These are phyloP conservation scores for Pardalotus punctatus DNA, from an alignment of 2,113 vertebrate genomes.

Conservation along the genomic window DNA sequence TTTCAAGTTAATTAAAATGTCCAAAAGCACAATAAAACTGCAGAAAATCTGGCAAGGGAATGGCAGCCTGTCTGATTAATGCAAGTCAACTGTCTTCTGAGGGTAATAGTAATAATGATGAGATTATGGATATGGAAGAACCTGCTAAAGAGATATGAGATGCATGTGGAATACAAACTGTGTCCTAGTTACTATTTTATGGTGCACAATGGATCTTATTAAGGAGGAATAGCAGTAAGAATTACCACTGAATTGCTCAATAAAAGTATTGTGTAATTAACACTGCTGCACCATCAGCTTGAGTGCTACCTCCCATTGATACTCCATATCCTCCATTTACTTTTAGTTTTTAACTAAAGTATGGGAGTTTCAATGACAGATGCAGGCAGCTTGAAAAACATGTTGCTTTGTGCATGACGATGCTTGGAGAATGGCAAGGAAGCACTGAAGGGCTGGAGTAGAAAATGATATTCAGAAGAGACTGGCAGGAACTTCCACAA, in stretches of 20 bases:
- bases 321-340: slow-evolving; percentile 66
- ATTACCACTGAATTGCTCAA: slow-evolving; percentile 79
- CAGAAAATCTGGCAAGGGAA: slow-evolving; percentile 81
- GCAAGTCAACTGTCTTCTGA: slow-evolving; percentile 80
- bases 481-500: not conserved
- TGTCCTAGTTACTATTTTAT: slow-evolving; percentile 80
- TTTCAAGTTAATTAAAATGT: slow-evolving; percentile 86
- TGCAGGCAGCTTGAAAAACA: slow-evolving; percentile 46
- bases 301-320: slow-evolving; percentile 72
- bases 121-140: slow-evolving; percentile 81
- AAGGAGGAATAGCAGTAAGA: slow-evolving; percentile 78
- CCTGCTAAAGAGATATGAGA: slow-evolving; percentile 78
- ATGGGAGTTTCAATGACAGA: slow-evolving; percentile 19
- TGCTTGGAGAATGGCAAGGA: not conserved
- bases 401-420: not conserved
- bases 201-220: slow-evolving; percentile 84
- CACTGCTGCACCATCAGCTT: slow-evolving; percentile 74
- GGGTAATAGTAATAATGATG: slow-evolving; percentile 83
- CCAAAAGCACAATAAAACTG: slow-evolving; percentile 84
- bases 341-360: slow-evolving; percentile 71
- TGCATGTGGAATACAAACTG: slow-evolving; percentile 78
- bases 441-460: not conserved
- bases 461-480: not conserved
- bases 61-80: slow-evolving; percentile 79
- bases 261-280: slow-evolving; percentile 83